Evolutionary conservation across 1,140 invertebrate genomes (phyloP), one percentile per base, ranked within the genome.

Genomic region (Eueides isabella): DNA sequence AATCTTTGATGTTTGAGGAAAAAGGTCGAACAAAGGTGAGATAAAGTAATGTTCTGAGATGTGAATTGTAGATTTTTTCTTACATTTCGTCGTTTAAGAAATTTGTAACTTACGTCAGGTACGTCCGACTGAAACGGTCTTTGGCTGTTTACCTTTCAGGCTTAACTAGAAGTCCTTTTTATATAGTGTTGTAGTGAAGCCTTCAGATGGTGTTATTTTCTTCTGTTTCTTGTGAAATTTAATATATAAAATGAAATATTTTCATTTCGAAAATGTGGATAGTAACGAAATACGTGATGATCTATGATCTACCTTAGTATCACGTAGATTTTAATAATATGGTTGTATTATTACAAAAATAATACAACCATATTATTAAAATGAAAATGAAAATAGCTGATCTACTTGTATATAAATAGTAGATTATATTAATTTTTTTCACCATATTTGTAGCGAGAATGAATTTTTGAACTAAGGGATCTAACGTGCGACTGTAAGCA

Each of bases 1-100:
- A 84, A 84, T 82, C 75, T 84, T 84, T 80, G 79, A 84, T 82
- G 82, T 78, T 68, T 31, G 48, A 72, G 62, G 74, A 72, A 66
- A 70, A 68, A 69, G 76, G 75, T 67, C 66, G 61, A 63, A 75
- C 74, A 70, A 77, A 82, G 81, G 75, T 80, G 81, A 76, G 76
- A 80, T 80, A 76, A 80, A 79, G 69, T 80, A 79, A 80, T 80
- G 75, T 77, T 78, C 74, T 72, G 70, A 70, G 64, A 74, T 77
- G 67, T 69, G 68, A 71, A 74, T 74, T 74, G 71, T 76, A 68
- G 69, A 69, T 35, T 75, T 65, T 67, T 55, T 63, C 71, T 41
- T 62, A 72, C 75, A 44, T 69, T 71, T 28, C 67, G 71, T 68
- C 71, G 71, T 75, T 71, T 75, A 75, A 75, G 67, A 66, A 70